Evolutionary conservation across 2,888 invertebrate genomes (phyloP), one percentile per base, ranked within the genome.

Genomic region (Euplagia quadripunctaria): DNA sequence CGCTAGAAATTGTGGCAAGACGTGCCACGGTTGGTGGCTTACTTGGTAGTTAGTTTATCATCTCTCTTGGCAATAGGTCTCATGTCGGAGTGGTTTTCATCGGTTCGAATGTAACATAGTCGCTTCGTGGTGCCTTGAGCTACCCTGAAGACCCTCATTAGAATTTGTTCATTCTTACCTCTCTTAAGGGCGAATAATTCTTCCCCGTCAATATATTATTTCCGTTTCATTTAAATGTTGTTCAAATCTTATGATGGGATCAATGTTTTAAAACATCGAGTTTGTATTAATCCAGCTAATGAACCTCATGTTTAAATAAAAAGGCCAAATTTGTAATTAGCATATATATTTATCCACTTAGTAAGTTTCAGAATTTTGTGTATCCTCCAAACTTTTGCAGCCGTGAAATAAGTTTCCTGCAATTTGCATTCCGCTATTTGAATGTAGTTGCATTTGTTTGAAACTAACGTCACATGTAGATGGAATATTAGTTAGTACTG

Each of bases 391-490:
- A 72, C 66, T 67, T 72, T 6, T 51, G 67, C 61, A 46, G 51
- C 41, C 4, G 49, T 67, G 67, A 42, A 67, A 17, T 41, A 42
- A 43, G 61, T 42, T 61, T 12, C 46, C 41, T 43, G 11, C 49
- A 72, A 72, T 72, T 72, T 67, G 16, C 16, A 67, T 51, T 16
- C 16, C 51, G 31, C 42, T 64, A 52, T 68, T 68, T 43, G 68
- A 55, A 43, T 12, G 52, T n/a, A 14, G 49, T 68, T 67, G 63
- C 49, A 67, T 71, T 61, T 71, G n/a, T 46, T 52, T 16, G 55
- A 20, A 58, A 58, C 31, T 66, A 17, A 14, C 31, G 17, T 46
- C 43, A 17, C 31, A 58, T 17, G 58, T 65, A 16, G 31, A 14
- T 1, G 43, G 43, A 46, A 46, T 46, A 9, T 46, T 46, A 46